A percentile compares a stretch with the other conserved stretches of the same genome.
phyloP scores from a whole-genome alignment of 1,140 invertebrate species.

The Ostrea denselamellosa region DNA sequence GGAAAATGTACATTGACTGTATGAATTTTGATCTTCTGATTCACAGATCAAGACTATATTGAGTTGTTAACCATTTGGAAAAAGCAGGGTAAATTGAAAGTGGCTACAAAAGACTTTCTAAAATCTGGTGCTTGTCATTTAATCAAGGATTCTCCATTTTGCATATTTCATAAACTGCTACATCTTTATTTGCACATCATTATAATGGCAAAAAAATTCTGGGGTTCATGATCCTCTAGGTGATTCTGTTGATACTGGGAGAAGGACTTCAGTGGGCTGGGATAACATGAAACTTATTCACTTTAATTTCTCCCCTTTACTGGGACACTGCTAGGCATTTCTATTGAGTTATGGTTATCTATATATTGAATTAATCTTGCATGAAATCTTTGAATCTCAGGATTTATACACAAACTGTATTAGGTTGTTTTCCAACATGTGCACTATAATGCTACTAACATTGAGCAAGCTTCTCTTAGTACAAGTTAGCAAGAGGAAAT shows the following conservation, averaged over 20 bases:
- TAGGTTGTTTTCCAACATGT: background rate
- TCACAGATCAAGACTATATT: slow-evolving; percentile 29
- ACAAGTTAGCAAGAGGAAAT: background rate
- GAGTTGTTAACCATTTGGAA: slow-evolving; percentile 19
- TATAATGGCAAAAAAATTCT: background rate
- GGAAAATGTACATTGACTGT: background rate
- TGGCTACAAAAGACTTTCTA: background rate
- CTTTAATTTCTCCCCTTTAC: background rate
- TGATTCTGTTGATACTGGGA: background rate
- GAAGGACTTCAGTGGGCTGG: background rate
- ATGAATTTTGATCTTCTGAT: background rate
- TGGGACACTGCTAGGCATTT: background rate
- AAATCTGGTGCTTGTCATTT: slow-evolving; percentile 12
- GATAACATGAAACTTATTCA: background rate
- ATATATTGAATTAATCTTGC: background rate
- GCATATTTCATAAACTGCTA: background rate
- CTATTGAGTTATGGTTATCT: background rate
- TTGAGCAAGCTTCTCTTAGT: background rate
- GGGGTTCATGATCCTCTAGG: background rate
- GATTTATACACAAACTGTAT: background rate
- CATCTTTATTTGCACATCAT: background rate
- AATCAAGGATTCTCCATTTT: background rate
- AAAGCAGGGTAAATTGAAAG: slow-evolving; percentile 15
- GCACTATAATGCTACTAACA: background rate
- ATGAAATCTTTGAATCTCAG: background rate